These are phyloP conservation scores for Tragelaphus oryx DNA, from an alignment of 2,797 vertebrate genomes.

Conservation along the genomic window DNA sequence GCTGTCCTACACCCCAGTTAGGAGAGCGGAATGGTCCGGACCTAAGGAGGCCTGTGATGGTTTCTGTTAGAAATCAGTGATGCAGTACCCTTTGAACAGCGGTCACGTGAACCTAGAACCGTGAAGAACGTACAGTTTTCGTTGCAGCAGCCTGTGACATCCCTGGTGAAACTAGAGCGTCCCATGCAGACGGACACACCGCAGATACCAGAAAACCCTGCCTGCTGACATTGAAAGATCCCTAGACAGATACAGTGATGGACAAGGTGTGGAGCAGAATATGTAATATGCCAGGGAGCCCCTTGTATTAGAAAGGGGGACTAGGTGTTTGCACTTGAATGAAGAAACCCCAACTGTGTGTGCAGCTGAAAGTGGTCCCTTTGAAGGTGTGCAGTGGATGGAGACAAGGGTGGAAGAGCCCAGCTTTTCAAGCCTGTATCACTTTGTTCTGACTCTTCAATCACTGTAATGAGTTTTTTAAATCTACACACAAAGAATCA, in stretches of 20 bases:
- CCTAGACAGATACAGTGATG: background rate
- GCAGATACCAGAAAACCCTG: background rate
- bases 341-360: background rate
- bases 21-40: background rate
- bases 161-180: background rate
- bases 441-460: background rate
- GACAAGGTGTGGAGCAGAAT: too few species aligned
- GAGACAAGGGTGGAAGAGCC: background rate
- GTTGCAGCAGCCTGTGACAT: too few species aligned
- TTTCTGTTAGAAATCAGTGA: background rate
- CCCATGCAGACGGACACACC: background rate
- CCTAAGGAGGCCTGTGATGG: background rate
- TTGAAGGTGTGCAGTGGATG: accelerated
- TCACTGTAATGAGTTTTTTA: background rate
- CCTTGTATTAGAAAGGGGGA: background rate
- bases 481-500: background rate
- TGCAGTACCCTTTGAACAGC: accelerated
- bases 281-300: background rate
- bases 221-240: background rate
- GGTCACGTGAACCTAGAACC: background rate
- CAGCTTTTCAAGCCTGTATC: background rate
- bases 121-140: accelerated
- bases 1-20: background rate
- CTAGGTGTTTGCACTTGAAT: background rate
- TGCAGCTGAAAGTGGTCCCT: background rate